These are phyloP conservation scores for Papilio demoleus DNA, from an alignment of 2,888 invertebrate species.

Conservation along the genomic window DNA sequence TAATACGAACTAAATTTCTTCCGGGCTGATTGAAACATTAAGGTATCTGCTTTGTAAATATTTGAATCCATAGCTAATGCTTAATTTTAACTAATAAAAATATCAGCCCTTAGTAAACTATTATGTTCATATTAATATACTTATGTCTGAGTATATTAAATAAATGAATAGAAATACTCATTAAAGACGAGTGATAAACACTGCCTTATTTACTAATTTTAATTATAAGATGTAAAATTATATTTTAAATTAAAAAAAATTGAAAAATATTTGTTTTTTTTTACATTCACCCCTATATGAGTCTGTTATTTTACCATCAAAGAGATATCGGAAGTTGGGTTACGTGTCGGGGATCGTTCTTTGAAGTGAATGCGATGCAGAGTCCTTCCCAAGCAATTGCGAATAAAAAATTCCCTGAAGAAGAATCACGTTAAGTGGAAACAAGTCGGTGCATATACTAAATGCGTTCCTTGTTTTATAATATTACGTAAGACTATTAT, in stretches of 20 bases:
- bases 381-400: too few relatives aligned
- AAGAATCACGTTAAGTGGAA: too few relatives aligned
- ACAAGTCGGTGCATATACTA: background rate
- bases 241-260: constrained; percentile 57
- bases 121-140: constrained; percentile 40
- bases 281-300: background rate
- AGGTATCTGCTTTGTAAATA: constrained; percentile 26
- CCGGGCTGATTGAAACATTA: constrained; percentile 17
- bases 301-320: too few relatives aligned
- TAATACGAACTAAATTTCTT: constrained; percentile 21
- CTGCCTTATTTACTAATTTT: constrained; percentile 55
- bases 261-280: constrained; percentile 38
- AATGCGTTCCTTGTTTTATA: too few relatives aligned
- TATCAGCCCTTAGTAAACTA: constrained; percentile 18
- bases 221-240: constrained; percentile 65
- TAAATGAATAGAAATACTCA: constrained; percentile 44
- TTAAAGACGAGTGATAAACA: too few relatives aligned
- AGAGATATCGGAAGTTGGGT: too few relatives aligned
- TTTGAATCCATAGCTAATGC: constrained; percentile 4
- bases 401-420: too few relatives aligned
- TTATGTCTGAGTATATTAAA: constrained; percentile 51
- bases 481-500: constrained; percentile 12
- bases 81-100: constrained; percentile 14
- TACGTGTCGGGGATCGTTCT: too few relatives aligned
- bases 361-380: too few relatives aligned